phyloP scores from a whole-genome alignment of 2,797 vertebrate genomes.

The Poliocrania exsul region DNA sequence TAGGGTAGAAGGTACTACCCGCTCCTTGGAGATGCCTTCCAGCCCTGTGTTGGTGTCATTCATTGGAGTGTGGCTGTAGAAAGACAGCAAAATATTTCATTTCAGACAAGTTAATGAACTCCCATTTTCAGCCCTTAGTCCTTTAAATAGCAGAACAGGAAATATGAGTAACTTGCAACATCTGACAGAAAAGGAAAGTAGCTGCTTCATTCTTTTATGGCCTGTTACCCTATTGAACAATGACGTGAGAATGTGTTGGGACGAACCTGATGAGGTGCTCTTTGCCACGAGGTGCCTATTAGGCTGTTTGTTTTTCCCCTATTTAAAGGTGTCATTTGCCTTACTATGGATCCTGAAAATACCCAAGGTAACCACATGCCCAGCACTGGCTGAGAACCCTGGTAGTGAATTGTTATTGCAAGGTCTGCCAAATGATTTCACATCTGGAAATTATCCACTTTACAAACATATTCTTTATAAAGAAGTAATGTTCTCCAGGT shows the following conservation, averaged over 20 bases:
- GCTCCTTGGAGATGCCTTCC: not conserved
- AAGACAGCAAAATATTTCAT: not conserved
- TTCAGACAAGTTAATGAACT: conserved; percentile 28
- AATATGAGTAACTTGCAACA: conserved; percentile 29
- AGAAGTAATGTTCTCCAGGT: conserved; percentile 11
- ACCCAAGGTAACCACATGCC: not conserved
- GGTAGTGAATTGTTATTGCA: not conserved
- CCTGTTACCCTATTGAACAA: not conserved
- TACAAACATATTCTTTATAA: conserved; percentile 17
- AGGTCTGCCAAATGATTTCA: not conserved
- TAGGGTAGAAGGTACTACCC: not conserved
- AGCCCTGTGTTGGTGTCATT: not conserved
- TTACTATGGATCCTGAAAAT: not conserved
- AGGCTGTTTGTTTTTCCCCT: conserved; percentile 25
- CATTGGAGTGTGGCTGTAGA: not conserved
- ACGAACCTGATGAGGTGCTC: conserved; percentile 32
- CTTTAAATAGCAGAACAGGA: conserved; percentile 51
- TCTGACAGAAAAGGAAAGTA: conserved; percentile 49
- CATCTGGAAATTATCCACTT: conserved; percentile 53
- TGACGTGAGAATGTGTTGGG: conserved; percentile 12
- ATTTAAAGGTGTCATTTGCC: conserved; percentile 2
- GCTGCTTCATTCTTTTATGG: conserved; percentile 36
- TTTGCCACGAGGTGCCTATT: not conserved
- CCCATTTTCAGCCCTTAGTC: not conserved
- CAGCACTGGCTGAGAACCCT: not conserved